Evolutionary conservation across 2,113 vertebrate genomes (phyloP).

Genomic region (Syrrhaptes paradoxus): DNA sequence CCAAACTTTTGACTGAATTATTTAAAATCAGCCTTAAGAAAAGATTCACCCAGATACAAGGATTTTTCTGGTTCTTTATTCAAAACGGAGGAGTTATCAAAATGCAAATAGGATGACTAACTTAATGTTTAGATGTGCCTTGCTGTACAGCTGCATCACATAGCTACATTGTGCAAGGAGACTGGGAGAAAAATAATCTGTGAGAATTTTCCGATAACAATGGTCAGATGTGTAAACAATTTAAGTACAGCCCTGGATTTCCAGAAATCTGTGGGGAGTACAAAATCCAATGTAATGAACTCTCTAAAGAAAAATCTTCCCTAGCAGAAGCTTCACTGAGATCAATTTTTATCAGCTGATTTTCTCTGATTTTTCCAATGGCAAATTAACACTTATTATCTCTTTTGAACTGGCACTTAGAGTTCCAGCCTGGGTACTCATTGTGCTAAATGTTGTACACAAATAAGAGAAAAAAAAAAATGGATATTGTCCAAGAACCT

Average conservation of each 20-base stretch:
- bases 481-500: not conserved
- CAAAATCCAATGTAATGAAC: not conserved
- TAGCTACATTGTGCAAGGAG: not conserved
- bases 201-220: not conserved
- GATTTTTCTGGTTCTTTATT: constrained; percentile 54
- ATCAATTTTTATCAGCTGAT: not conserved
- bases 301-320: not conserved
- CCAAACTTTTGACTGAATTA: constrained; percentile 46
- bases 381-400: not conserved
- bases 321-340: not conserved
- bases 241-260: not conserved
- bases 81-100: constrained; percentile 68
- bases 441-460: not conserved
- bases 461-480: not conserved
- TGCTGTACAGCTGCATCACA: constrained; percentile 31
- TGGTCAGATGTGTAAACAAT: not conserved
- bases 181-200: not conserved
- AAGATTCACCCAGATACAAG: constrained; percentile 53
- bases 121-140: constrained; percentile 47
- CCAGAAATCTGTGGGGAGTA: not conserved
- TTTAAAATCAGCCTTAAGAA: constrained; percentile 35
- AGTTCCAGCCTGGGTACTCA: not conserved
- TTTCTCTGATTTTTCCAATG: not conserved
- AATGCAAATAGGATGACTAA: constrained; percentile 75
- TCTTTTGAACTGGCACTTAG: not conserved